Evolutionary conservation across 2,888 invertebrate species (phyloP).

Genomic region (Bellardia pandia): DNA sequence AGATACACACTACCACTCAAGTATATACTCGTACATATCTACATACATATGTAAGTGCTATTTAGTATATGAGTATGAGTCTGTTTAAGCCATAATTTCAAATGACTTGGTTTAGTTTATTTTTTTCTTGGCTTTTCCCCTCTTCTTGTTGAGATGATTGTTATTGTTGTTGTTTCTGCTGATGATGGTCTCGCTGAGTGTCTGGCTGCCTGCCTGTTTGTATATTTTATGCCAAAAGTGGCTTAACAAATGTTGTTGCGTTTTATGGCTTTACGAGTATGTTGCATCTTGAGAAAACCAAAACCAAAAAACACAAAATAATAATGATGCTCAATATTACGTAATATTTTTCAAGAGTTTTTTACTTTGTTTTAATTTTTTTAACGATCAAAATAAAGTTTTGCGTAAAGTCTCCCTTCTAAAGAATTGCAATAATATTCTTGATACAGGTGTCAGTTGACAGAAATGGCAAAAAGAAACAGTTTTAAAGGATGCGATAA

Average conservation of each 20-base stretch:
- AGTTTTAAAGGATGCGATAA: not conserved
- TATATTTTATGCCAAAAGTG: slow-evolving; percentile 54
- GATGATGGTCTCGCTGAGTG: slow-evolving; percentile 9
- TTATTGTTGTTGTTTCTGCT: slow-evolving; percentile 27
- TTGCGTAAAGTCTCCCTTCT: slow-evolving; percentile 33
- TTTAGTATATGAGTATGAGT: slow-evolving; percentile 18
- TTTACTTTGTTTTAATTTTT: slow-evolving; percentile 22
- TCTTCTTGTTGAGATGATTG: slow-evolving; percentile 37
- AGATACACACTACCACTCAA: not conserved
- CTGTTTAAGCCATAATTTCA: slow-evolving; percentile 65
- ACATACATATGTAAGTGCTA: not conserved
- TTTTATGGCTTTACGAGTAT: slow-evolving; percentile 59
- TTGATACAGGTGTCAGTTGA: slow-evolving; percentile 38
- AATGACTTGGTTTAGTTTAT: slow-evolving; percentile 71
- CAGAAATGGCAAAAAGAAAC: not conserved
- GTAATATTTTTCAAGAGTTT: slow-evolving; percentile 47
- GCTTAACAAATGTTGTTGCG: slow-evolving; percentile 64
- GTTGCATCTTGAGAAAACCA: slow-evolving; percentile 57
- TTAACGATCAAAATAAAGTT: slow-evolving; percentile 41
- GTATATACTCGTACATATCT: not conserved
- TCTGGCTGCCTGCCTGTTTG: not conserved
- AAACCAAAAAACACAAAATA: slow-evolving; percentile 32
- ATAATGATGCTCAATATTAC: slow-evolving; percentile 57
- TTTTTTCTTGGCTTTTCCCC: slow-evolving; percentile 4
- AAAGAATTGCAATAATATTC: slow-evolving; percentile 48